Evolutionary conservation across 2,113 vertebrate genomes (phyloP).

Genomic region (Pseudorasbora parva): DNA sequence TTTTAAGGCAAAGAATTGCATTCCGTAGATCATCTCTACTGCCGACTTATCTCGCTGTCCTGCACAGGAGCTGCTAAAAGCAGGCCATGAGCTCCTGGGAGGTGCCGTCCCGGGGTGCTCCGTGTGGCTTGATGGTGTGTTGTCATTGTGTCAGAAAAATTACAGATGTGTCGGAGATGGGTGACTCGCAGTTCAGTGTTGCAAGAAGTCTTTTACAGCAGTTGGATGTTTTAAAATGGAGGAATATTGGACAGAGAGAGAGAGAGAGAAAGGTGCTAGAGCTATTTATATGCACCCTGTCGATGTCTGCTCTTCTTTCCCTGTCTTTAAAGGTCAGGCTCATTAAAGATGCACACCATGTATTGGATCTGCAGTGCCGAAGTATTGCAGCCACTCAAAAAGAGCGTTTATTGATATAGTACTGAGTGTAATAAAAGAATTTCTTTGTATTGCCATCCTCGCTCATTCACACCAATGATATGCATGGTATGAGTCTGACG

Average conservation of each 20-base stretch:
- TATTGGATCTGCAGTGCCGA: constrained; percentile 29
- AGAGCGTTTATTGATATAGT: constrained; percentile 25
- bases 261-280: constrained; percentile 6
- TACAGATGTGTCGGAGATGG: constrained; percentile 44
- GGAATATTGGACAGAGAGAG: not conserved
- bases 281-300: constrained; percentile 40
- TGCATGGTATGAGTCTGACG: constrained; percentile 15
- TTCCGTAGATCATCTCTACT: constrained; percentile 16
- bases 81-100: constrained; percentile 48
- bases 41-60: constrained; percentile 5
- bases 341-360: constrained; percentile 61
- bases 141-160: constrained; percentile 65
- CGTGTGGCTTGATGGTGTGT: constrained; percentile 47
- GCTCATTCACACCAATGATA: constrained; percentile 25
- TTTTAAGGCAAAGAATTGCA: constrained; percentile 17
- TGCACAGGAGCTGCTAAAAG: constrained; percentile 48
- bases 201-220: constrained; percentile 44
- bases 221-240: constrained; percentile 41
- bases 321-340: constrained; percentile 67
- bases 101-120: constrained; percentile 15
- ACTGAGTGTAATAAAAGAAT: constrained; percentile 3
- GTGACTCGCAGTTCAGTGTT: constrained; percentile 61
- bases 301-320: constrained; percentile 44
- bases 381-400: constrained; percentile 17
- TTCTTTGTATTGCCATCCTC: not conserved